Evolutionary conservation across 2,888 invertebrate genomes (phyloP).

Genomic region (Luperina testacea): DNA sequence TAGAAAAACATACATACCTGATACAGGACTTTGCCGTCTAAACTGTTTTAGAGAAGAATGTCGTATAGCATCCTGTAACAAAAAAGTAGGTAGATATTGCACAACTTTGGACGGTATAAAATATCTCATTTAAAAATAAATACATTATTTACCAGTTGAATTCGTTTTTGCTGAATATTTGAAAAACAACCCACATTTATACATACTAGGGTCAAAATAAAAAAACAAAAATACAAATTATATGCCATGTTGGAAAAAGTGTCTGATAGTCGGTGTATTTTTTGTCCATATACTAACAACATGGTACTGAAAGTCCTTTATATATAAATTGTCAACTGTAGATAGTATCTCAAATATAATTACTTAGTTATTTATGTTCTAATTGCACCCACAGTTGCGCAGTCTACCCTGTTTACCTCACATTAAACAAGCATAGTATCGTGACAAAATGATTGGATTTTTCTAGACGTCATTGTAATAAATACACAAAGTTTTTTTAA

Average conservation of each 20-base stretch:
- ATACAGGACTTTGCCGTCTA: constrained; percentile 45
- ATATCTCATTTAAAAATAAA: neutral
- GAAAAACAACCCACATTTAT: constrained; percentile 29
- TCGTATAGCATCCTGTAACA: constrained; percentile 19
- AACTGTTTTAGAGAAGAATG: constrained; percentile 34
- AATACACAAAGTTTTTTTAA: constrained; percentile 25
- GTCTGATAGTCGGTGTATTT: neutral
- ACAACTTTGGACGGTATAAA: neutral
- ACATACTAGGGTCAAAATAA: constrained; percentile 7
- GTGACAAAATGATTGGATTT: constrained; percentile 34
- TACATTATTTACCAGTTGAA: constrained; percentile 28
- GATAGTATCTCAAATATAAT: constrained; percentile 60
- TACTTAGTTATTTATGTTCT: constrained; percentile 6
- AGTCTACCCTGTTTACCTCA: constrained; percentile 12
- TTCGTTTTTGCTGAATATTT: neutral
- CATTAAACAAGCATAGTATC: constrained; percentile 15
- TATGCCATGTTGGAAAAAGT: constrained; percentile 27
- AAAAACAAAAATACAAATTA: constrained; percentile 8
- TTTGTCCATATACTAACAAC: constrained; percentile 1
- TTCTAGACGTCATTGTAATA: constrained; percentile 32
- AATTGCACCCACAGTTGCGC: constrained; percentile 32
- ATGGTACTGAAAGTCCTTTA: constrained; percentile 15
- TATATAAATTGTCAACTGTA: constrained; percentile 59
- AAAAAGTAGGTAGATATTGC: neutral
- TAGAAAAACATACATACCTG: constrained; percentile 37